These are phyloP conservation scores for Dreissena rostriformis DNA, from an alignment of 1,140 invertebrate genomes.

Conservation along the genomic window DNA sequence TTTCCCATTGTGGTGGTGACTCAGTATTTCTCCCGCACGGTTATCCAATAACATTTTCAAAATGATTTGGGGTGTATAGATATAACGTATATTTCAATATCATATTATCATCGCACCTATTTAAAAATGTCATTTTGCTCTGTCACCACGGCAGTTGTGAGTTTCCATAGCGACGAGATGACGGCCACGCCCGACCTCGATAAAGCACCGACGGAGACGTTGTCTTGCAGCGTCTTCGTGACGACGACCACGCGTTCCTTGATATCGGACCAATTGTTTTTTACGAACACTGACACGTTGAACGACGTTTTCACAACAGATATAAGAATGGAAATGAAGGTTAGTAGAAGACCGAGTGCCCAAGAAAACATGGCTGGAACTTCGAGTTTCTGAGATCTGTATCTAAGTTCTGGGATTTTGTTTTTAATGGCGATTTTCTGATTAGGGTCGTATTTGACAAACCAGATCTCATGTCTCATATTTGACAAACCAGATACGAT, in stretches of 20 bases:
- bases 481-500: conserved; percentile 7
- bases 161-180: neutral
- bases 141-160: conserved; percentile 2
- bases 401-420: conserved; percentile 3
- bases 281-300: neutral
- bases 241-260: neutral
- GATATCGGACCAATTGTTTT: conserved; percentile 17
- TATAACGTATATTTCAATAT: too few relatives aligned
- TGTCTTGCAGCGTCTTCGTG: neutral
- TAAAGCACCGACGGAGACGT: conserved; percentile 14
- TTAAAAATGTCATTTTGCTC: too few relatives aligned
- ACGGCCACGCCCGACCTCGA: neutral
- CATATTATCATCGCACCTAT: too few relatives aligned
- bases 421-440: neutral
- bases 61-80: too few relatives aligned
- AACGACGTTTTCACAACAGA: neutral
- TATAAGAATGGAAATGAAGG: neutral
- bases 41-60: too few relatives aligned
- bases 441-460: conserved; percentile 19
- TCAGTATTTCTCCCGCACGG: too few relatives aligned
- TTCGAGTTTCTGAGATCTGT: conserved; percentile 22
- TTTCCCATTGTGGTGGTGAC: too few relatives aligned
- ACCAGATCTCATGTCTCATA: conserved; percentile 38
- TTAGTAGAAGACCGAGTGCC: neutral
- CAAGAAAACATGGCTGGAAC: neutral